phyloP scores from a whole-genome alignment of 2,797 vertebrate species.

The Corythornis leucogaster region DNA sequence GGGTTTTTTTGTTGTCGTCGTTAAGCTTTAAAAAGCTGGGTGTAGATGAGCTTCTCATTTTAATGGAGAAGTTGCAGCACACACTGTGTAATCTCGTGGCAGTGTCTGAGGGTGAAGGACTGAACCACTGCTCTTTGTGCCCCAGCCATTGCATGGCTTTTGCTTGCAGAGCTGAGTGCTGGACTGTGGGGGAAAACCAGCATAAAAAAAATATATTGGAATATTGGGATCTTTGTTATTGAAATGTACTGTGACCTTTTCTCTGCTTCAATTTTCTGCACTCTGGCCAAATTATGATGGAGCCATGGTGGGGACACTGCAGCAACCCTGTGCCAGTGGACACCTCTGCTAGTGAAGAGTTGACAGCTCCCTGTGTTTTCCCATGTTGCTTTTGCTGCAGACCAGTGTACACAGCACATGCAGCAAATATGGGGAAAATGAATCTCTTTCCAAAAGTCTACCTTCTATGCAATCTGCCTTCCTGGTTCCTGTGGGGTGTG shows the following conservation, averaged over 20 bases:
- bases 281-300: not conserved
- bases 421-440: not conserved
- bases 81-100: not conserved
- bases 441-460: not conserved
- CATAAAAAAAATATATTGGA: too few relatives aligned
- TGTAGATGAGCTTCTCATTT: not conserved
- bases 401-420: not conserved
- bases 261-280: not conserved
- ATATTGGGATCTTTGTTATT: not conserved
- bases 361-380: not conserved
- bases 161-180: not conserved
- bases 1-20: not conserved
- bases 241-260: fast-evolving
- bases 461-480: not conserved
- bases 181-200: not conserved
- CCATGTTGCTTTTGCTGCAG: not conserved
- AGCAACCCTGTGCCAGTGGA: not conserved
- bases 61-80: not conserved
- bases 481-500: not conserved
- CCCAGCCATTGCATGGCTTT: not conserved
- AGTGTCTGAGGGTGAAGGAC: not conserved
- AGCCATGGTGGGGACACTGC: fast-evolving
- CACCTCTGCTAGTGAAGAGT: not conserved
- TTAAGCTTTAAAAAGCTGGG: not conserved
- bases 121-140: not conserved